Percentiles rank a stretch among this genome's conserved stretches.
Evolutionary conservation across 2,797 vertebrate species (phyloP).

Genomic region (Choloepus didactylus): DNA sequence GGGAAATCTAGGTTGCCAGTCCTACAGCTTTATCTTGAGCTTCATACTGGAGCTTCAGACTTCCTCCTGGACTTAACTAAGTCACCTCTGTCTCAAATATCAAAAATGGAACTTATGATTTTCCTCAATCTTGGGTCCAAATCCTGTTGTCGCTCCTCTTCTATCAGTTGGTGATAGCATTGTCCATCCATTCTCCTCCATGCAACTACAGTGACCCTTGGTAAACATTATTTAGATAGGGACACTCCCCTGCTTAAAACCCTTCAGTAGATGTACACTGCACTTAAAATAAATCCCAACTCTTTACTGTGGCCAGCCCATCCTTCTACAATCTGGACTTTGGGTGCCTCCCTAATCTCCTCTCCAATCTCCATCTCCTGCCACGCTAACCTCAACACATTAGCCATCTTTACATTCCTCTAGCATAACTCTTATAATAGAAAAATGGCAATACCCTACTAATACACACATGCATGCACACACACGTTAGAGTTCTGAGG

Average conservation of each 20-base stretch:
- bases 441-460: neutral
- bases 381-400: neutral
- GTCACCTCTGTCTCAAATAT: neutral
- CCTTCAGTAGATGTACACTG: neutral
- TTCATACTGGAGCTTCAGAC: neutral
- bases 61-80: neutral
- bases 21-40: neutral
- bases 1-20: neutral
- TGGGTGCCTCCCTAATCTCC: neutral
- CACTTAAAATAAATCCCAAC: neutral
- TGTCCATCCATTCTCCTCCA: neutral
- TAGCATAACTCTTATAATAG: neutral
- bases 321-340: neutral
- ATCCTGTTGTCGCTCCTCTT: neutral
- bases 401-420: neutral
- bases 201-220: neutral
- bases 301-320: neutral
- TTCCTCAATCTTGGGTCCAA: neutral
- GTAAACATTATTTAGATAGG: neutral
- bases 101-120: neutral
- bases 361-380: neutral
- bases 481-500: neutral
- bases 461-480: neutral
- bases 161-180: neutral
- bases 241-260: neutral